Conservation (phyloP, 2,888 invertebrate genomes). For the Hyppa rectilinea region DNA sequence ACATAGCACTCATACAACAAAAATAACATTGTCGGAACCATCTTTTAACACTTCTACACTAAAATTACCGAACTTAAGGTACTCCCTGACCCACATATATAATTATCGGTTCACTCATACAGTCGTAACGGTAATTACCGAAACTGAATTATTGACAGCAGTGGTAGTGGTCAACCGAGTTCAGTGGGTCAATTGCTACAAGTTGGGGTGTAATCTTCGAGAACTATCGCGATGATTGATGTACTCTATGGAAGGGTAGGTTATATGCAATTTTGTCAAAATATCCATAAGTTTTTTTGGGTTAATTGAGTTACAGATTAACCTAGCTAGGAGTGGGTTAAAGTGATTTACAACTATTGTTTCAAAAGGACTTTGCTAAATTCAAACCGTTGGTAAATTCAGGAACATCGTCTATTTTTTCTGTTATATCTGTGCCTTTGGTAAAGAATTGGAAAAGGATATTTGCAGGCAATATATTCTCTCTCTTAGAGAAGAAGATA, state of each 20-base stretch:
- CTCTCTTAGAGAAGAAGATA: too few species aligned
- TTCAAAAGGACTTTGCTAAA: too few species aligned
- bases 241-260: background rate
- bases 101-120: conserved; percentile 52
- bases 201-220: conserved; percentile 29
- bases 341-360: background rate
- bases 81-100: conserved; percentile 53
- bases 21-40: conserved; percentile 5
- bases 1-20: background rate
- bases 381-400: too few species aligned
- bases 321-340: background rate
- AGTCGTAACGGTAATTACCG: conserved; percentile 53
- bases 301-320: conserved; percentile 32
- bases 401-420: background rate
- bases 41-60: background rate
- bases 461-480: background rate
- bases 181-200: conserved; percentile 47
- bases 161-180: conserved; percentile 25
- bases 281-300: conserved; percentile 16
- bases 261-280: conserved; percentile 2
- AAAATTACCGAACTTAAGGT: conserved; percentile 6
- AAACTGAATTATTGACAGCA: conserved; percentile 18
- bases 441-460: background rate
- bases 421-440: background rate
- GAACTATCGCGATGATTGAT: conserved; percentile 35